Evolutionary conservation across 2,888 invertebrate genomes (phyloP), one percentile per base, ranked within the genome.

Genomic region (Phalangium opilio): DNA sequence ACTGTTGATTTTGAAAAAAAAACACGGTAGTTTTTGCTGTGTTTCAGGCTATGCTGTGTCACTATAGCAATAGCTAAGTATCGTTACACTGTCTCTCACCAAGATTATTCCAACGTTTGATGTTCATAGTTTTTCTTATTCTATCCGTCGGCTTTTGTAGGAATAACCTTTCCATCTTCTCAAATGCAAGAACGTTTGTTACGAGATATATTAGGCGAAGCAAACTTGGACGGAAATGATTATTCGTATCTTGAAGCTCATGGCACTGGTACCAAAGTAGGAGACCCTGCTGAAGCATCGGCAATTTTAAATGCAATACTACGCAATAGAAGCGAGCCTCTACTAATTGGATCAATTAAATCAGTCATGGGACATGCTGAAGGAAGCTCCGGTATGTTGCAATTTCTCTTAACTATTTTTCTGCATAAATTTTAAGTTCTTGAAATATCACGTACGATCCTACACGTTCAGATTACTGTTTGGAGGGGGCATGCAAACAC

Each of bases 91-190:
- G n/a, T n/a, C n/a, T n/a, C n/a, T n/a, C n/a, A n/a, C n/a, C n/a
- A n/a, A n/a, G n/a, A n/a, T n/a, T n/a, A n/a, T n/a, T n/a, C n/a
- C n/a, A n/a, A n/a, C n/a, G n/a, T n/a, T n/a, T n/a, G n/a, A n/a
- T n/a, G n/a, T n/a, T n/a, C n/a, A n/a, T n/a, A n/a, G n/a, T n/a
- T 27, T 27, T 27, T 27, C 4, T 27, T 27, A 27, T 27, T 27
- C 4, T 27, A 8, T 7, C 27, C 8, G 8, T 8, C 27, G 27
- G 4, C 8, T 27, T 7, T 57, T 27, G 81, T 85, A 68, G 93
- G 91, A 45, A 83, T 86, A 60, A 87, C 87, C 1, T 87, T 75
- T 66, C 89, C 89, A 1, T 75, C 78, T 43, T 85, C 86, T 17
- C 70, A 67, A 42, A 78, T 83, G 78, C 87, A 89, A 68, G 79